A percentile compares a stretch with the other conserved stretches of the same genome.
Evolutionary conservation across 2,113 vertebrate species (phyloP).

Genomic region (Strix aluco): DNA sequence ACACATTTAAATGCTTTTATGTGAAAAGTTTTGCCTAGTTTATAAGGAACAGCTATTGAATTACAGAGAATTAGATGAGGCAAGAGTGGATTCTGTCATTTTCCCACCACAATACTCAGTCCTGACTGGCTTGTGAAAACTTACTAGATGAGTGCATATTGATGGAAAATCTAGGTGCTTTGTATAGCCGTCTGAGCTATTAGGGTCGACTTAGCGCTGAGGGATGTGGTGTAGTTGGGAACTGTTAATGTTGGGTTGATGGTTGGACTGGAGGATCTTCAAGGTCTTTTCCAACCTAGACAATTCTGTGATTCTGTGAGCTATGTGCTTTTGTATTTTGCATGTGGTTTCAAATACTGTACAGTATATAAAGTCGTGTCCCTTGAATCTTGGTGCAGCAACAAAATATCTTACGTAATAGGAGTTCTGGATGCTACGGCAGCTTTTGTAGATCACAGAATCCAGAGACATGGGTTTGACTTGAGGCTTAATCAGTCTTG

Average conservation of each 20-base stretch:
- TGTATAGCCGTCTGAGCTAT: accelerated
- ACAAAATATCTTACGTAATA: background rate
- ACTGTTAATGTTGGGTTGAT: too few species aligned
- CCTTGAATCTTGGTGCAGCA: background rate
- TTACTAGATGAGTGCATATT: background rate
- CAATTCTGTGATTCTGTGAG: background rate
- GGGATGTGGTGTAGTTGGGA: too few species aligned
- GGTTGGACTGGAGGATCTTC: too few species aligned
- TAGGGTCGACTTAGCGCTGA: too few species aligned
- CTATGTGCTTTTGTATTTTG: background rate
- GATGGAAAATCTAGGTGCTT: background rate
- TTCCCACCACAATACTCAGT: background rate
- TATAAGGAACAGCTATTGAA: background rate
- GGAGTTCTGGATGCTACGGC: background rate
- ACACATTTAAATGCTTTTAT: slow-evolving; percentile 24
- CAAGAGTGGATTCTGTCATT: background rate
- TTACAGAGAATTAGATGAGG: background rate
- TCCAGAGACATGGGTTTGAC: background rate
- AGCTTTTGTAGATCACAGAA: background rate
- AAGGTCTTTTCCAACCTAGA: too few species aligned
- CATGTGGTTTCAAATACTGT: background rate
- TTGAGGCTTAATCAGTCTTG: background rate
- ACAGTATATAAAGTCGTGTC: background rate
- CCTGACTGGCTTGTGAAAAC: background rate
- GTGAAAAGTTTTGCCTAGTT: background rate